These are phyloP conservation scores for Metridium senile DNA, from an alignment of 92 coral and sea anemone species.

Conservation along the genomic window DNA sequence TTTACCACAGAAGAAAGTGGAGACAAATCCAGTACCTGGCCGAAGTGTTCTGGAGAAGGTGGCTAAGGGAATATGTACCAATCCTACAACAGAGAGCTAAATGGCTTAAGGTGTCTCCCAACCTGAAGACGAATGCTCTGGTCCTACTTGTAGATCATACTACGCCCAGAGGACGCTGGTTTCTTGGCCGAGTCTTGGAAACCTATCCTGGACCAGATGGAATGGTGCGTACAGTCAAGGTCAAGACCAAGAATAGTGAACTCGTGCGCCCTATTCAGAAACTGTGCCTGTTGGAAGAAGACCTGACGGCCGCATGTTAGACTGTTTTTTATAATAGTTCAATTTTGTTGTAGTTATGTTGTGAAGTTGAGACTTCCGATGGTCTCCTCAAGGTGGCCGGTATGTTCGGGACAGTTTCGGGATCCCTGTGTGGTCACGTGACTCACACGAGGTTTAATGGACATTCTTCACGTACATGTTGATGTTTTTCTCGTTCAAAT, in stretches of 20 bases:
- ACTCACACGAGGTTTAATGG: neutral
- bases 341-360: neutral
- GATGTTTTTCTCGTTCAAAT: too few relatives aligned
- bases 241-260: slow-evolving; percentile 36
- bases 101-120: slow-evolving; percentile 43
- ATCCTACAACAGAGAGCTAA: slow-evolving; percentile 49
- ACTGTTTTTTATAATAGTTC: neutral
- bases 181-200: slow-evolving; percentile 54
- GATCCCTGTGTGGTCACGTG: slow-evolving; percentile 7
- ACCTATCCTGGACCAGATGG: slow-evolving; percentile 52
- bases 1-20: slow-evolving; percentile 31
- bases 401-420: slow-evolving; percentile 4
- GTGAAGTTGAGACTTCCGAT: neutral
- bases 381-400: slow-evolving; percentile 1
- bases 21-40: slow-evolving; percentile 50
- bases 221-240: slow-evolving; percentile 47
- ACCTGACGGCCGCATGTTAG: slow-evolving; percentile 4
- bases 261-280: slow-evolving; percentile 56
- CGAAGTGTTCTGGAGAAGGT: slow-evolving; percentile 56
- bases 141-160: slow-evolving; percentile 50
- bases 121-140: slow-evolving; percentile 38
- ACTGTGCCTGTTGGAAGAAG: slow-evolving; percentile 54
- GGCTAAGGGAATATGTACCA: slow-evolving; percentile 58
- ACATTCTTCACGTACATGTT: too few relatives aligned
- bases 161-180: slow-evolving; percentile 56